Evolutionary conservation across 2,888 invertebrate species (phyloP).

Genomic region (Parascotia fuliginaria): DNA sequence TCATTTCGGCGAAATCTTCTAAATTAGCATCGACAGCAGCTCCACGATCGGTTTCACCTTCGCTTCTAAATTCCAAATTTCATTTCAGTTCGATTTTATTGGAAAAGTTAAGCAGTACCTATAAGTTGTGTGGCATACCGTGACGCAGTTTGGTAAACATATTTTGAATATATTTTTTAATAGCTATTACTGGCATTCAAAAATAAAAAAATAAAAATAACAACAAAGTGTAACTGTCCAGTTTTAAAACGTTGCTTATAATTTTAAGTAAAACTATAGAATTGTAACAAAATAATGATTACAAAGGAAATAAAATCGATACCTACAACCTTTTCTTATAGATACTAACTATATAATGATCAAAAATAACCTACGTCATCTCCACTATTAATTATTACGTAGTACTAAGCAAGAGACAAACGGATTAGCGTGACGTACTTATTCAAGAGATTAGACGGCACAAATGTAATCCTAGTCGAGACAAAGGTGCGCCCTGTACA

Average conservation of each 20-base stretch:
- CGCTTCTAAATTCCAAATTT: slow-evolving; percentile 75
- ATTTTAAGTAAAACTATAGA: too few relatives aligned
- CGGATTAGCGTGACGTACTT: slow-evolving; percentile 16
- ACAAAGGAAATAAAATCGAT: too few relatives aligned
- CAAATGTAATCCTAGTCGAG: slow-evolving; percentile 8
- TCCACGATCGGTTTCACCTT: slow-evolving; percentile 68
- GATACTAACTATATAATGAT: neutral
- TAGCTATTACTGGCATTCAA: too few relatives aligned
- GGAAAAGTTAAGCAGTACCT: slow-evolving; percentile 77
- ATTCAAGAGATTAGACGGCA: slow-evolving; percentile 15
- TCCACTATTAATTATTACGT: slow-evolving; percentile 16
- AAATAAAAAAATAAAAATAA: too few relatives aligned
- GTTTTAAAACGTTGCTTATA: too few relatives aligned
- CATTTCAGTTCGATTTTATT: slow-evolving; percentile 81
- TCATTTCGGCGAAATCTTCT: slow-evolving; percentile 53
- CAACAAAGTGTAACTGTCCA: too few relatives aligned
- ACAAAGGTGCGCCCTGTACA: slow-evolving; percentile 10
- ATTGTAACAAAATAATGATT: too few relatives aligned
- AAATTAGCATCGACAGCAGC: slow-evolving; percentile 63
- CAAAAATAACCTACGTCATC: slow-evolving; percentile 1
- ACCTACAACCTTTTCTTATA: neutral
- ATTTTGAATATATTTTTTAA: neutral
- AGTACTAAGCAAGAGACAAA: slow-evolving; percentile 8
- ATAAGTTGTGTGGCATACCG: slow-evolving; percentile 48
- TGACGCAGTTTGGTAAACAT: neutral